Evolutionary conservation across 2,797 vertebrate genomes (phyloP).

Genomic region (Pitangus sulphuratus): DNA sequence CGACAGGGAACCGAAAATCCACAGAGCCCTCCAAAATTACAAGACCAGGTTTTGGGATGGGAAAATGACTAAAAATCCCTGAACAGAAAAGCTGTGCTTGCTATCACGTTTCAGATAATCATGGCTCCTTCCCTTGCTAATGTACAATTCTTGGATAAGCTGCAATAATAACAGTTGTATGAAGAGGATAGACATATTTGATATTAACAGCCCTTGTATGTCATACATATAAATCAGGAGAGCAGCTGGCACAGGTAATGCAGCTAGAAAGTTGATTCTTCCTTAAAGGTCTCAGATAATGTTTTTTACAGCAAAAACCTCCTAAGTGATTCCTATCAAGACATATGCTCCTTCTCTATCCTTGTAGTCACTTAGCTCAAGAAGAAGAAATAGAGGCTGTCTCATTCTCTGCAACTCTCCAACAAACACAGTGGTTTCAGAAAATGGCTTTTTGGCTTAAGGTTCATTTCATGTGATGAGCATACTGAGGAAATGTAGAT

Average conservation of each 20-base stretch:
- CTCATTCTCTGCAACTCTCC: neutral
- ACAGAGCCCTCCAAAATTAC: neutral
- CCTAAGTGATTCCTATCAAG: neutral
- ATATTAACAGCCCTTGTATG: neutral
- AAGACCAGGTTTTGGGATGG: neutral
- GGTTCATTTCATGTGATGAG: neutral
- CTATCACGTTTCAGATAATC: neutral
- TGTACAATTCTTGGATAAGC: neutral
- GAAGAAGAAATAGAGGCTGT: neutral
- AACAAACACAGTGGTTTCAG: neutral
- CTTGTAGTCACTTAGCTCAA: neutral
- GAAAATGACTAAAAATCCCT: neutral
- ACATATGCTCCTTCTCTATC: neutral
- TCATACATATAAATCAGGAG: neutral
- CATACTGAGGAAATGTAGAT: neutral
- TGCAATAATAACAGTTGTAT: neutral
- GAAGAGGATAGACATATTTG: neutral
- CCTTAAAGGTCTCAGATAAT: neutral
- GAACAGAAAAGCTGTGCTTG: conserved; percentile 10
- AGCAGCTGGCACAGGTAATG: neutral
- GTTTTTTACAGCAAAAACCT: neutral
- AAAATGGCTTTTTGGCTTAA: neutral
- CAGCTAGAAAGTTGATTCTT: neutral
- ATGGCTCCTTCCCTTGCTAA: neutral
- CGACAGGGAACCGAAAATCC: neutral